phyloP scores from a whole-genome alignment of 2,797 vertebrate species.

The Psittacula echo region DNA sequence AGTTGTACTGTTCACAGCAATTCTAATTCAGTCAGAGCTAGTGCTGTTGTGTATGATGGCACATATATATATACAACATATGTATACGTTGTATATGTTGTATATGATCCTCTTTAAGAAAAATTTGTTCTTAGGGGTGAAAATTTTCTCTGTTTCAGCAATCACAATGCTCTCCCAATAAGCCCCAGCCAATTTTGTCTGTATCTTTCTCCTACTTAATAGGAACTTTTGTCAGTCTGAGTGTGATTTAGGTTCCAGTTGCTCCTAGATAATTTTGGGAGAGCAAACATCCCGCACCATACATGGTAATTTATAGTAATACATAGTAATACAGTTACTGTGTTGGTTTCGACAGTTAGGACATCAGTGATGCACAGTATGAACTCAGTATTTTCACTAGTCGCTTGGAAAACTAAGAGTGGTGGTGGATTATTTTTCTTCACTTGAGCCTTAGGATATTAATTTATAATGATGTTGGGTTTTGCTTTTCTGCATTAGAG shows the following conservation, averaged over 20 bases:
- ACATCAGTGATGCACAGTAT: background rate
- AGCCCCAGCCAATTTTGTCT: background rate
- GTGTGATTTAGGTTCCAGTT: background rate
- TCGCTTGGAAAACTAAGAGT: background rate
- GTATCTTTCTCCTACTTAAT: background rate
- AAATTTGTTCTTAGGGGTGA: background rate
- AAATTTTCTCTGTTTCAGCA: background rate
- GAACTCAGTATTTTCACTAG: background rate
- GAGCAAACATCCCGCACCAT: background rate
- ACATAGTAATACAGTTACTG: background rate
- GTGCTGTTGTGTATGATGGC: background rate
- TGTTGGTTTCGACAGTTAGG: background rate
- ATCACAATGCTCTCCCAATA: background rate
- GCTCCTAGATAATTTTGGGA: background rate
- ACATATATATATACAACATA: background rate
- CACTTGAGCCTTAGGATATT: background rate
- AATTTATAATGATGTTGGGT: background rate
- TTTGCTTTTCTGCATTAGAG: background rate
- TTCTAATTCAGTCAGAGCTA: background rate
- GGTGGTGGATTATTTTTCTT: background rate
- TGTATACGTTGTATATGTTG: background rate
- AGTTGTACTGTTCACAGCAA: background rate
- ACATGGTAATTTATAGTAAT: background rate
- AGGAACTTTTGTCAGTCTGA: background rate
- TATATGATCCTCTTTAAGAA: background rate